A percentile compares a stretch with the other conserved stretches of the same genome.
phyloP scores from a whole-genome alignment of 2,797 vertebrate genomes.

The Channallabes apus region DNA sequence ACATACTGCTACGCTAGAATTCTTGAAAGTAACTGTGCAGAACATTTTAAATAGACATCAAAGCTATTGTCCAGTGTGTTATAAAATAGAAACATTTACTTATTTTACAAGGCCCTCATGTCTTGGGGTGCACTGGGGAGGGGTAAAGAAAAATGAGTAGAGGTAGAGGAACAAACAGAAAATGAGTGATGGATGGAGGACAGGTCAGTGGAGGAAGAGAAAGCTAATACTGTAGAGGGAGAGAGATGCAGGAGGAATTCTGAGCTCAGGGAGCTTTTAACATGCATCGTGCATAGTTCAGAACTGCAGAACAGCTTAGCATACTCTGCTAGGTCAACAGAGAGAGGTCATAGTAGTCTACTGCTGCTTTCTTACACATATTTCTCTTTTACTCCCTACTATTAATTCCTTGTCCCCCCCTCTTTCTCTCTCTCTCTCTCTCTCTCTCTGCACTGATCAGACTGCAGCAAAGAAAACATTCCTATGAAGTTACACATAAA shows the following conservation, averaged over 20 bases:
- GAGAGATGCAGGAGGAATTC: slow-evolving; percentile 60
- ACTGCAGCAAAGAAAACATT: too few relatives aligned
- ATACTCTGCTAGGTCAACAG: slow-evolving; percentile 65
- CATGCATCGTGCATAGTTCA: slow-evolving; percentile 77
- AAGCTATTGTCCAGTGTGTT: background rate
- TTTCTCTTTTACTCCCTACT: background rate
- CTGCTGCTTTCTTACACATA: background rate
- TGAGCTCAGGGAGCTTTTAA: slow-evolving; percentile 72
- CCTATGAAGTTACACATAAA: too few relatives aligned
- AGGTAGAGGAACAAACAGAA: background rate
- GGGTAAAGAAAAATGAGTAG: background rate
- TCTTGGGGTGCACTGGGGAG: slow-evolving; percentile 5
- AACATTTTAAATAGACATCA: background rate
- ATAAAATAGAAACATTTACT: background rate
- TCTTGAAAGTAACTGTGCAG: background rate
- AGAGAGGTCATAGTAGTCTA: background rate
- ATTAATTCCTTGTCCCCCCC: background rate
- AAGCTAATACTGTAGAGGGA: background rate
- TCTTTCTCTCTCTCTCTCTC: background rate
- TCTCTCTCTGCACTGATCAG: background rate
- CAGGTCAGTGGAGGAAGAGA: slow-evolving; percentile 41
- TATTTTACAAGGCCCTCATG: background rate
- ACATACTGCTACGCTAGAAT: background rate
- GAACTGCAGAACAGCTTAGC: slow-evolving; percentile 74
- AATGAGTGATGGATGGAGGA: slow-evolving; percentile 39